Evolutionary conservation across 2,797 vertebrate genomes (phyloP), one percentile per base, ranked within the genome.

Genomic region (Gobionotothen gibberifrons): DNA sequence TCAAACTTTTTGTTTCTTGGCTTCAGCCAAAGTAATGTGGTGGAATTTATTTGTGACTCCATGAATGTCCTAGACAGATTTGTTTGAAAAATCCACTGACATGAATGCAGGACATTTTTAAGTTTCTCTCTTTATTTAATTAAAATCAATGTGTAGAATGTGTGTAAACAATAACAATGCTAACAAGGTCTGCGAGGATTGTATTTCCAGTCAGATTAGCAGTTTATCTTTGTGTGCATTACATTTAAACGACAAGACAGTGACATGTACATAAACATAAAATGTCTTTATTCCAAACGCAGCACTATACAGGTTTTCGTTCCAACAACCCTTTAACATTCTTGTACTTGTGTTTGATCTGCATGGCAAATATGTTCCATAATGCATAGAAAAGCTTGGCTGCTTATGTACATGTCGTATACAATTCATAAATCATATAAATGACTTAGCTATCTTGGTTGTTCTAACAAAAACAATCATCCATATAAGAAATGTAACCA

Each of bases 301-400:
- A 84, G 74, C 69, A 58, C 63, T 74, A 78, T 72, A 86, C 78
- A 76, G 62, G 63, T 82, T 85, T 73, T 57, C 2, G 36, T 81
- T 82, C 67, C 76, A 74, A 83, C 69, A 81, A 66, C 83, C 79
- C 85, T 90, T 83, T 85, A 83, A 84, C 73, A 81, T 85, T 82
- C 73, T 74, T 77, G 84, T 79, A 84, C 64, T 77, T 86, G 81
- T 90, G 74, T 84, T 89, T 4, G 21, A 81, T 75, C 69, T 91
- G 90, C 92, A 91, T 88, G 88, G 77, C 67, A 74, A 83, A 60
- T 75, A 78, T 78, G 69, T 83, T 87, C 82, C 87, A 85, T 86
- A 76, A 81, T 48, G 74, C 87, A 88, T 85, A 77, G 62, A 82
- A 85, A 87, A 75, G 73, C 76, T 83, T 85, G 85, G 85, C 87